Base-by-base conservation (phyloP, 53 echinoderm and acorn worm species). In the Temnopleurus reevesii region DNA sequence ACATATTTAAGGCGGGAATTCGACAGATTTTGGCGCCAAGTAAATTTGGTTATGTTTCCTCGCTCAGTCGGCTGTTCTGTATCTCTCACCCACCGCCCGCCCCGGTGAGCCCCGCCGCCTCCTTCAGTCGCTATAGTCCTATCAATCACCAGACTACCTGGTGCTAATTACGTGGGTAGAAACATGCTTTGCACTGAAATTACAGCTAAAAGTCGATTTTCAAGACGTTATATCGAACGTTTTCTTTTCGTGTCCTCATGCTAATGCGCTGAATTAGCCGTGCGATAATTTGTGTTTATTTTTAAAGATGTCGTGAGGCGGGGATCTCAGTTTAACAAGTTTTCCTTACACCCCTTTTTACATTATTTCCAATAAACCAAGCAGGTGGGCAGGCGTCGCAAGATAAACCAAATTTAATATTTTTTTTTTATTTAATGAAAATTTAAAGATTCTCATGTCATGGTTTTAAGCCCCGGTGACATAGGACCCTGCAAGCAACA, bases 1-100 rank as follows among this genome's bases (percentile, higher is more conserved):
- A 85, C 85, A 85, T 83, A 85, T 59, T 85, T 85, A 85, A 85
- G 60, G 49, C 45, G 85, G 83, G 83, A 83, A 59, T 85, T 61
- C 36, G 85, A n/a, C 47, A 61, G 60, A 61, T 43, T 85, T 85
- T 60, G 85, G 85, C 85, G 85, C 85, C 85, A 85, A 60, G 12
- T 4, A 85, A 85, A 85, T 60, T 85, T 85, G 58, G 85, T 60
- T 59, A 85, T 27, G 85, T 85, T 85, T 85, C 85, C 85, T 59
- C 85, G 85, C 85, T 36, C 13, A 5, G 38, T 85, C 85, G 85
- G 59, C 60, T 85, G 85, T 43, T 23, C 13, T 36, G 45, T 85
- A 85, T 85, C 85, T 85, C 46, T 35, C 85, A 29, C 44, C n/a
- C n/a, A 24, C 59, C 28, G 41, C 85, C 85, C 46, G 85, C 45